Percentiles rank a stretch among this genome's conserved stretches.
Evolutionary conservation across 2,888 invertebrate species (phyloP).

Genomic region (Amblyteles armatorius): DNA sequence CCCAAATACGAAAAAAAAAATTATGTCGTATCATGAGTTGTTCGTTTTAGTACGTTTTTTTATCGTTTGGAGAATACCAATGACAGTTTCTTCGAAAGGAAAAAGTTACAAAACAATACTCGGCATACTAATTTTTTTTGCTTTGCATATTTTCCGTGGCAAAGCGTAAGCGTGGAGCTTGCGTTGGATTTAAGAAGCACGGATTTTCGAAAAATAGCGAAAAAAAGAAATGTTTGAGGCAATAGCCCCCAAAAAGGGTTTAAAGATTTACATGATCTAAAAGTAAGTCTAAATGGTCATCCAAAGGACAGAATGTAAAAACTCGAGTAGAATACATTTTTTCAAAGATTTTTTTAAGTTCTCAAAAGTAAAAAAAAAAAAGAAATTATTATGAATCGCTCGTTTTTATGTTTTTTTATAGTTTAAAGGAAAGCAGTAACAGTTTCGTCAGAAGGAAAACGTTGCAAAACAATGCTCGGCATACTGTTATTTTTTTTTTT

Average conservation of each 20-base stretch:
- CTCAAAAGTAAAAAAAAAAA: too few relatives aligned
- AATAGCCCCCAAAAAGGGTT: too few relatives aligned
- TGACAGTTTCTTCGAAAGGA: not conserved
- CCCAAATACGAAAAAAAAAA: too few relatives aligned
- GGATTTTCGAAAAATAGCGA: not conserved
- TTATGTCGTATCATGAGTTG: too few relatives aligned
- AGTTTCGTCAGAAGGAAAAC: slow-evolving; percentile 1
- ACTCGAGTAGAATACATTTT: too few relatives aligned
- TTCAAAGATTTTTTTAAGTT: too few relatives aligned
- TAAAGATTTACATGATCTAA: too few relatives aligned
- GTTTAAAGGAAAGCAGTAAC: not conserved
- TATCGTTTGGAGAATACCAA: not conserved
- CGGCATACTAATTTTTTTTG: not conserved
- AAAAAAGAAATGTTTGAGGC: not conserved
- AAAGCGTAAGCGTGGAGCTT: not conserved
- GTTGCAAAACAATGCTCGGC: too few relatives aligned
- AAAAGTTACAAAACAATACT: too few relatives aligned
- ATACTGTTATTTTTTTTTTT: not conserved
- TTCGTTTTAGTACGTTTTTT: not conserved
- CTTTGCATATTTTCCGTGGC: slow-evolving; percentile 6
- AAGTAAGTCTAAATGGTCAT: too few relatives aligned
- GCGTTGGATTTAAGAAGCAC: not conserved
- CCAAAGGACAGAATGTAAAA: too few relatives aligned
- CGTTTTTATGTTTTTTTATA: not conserved
- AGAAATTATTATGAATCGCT: too few relatives aligned